A percentile compares a stretch with the other conserved stretches of the same genome.
phyloP scores from a whole-genome alignment of 1,140 invertebrate genomes.

The Lepidostoma basale region DNA sequence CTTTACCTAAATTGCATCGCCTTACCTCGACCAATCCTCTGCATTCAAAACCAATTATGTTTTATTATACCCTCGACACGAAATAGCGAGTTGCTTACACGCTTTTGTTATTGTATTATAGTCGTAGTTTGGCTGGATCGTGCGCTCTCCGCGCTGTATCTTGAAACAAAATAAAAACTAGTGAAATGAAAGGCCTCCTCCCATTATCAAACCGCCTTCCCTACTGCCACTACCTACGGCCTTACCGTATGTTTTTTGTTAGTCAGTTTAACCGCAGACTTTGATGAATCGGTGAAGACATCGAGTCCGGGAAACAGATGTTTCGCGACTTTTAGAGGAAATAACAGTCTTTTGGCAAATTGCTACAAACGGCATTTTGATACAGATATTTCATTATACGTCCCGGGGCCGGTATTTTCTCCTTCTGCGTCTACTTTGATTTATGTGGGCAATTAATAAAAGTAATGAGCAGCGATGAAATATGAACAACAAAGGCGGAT shows the following conservation, averaged over 20 bases:
- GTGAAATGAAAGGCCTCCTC: background rate
- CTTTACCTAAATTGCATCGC: conserved; percentile 32
- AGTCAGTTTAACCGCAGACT: conserved; percentile 12
- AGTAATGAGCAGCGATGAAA: conserved; percentile 38
- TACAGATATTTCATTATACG: conserved; percentile 29
- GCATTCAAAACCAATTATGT: conserved; percentile 62
- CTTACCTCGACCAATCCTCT: conserved; percentile 56
- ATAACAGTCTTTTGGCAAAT: conserved; percentile 40
- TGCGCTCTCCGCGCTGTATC: conserved; percentile 9
- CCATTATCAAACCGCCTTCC: background rate
- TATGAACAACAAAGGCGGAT: conserved; percentile 26
- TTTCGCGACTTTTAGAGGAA: conserved; percentile 35
- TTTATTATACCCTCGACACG: conserved; percentile 54
- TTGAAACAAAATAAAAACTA: conserved; percentile 12
- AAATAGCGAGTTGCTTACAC: conserved; percentile 35
- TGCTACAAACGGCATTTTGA: conserved; percentile 29
- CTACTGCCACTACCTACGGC: background rate
- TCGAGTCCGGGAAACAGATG: conserved; percentile 40
- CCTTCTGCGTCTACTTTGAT: conserved; percentile 31
- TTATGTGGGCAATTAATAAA: conserved; percentile 36
- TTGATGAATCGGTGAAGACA: conserved; percentile 42
- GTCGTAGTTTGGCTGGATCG: conserved; percentile 38
- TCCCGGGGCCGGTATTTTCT: conserved; percentile 29
- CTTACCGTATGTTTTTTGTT: background rate
- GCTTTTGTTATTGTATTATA: conserved; percentile 44